Evolutionary conservation across 2,797 vertebrate species (phyloP).

Genomic region (Lepilemur ruficaudatus): DNA sequence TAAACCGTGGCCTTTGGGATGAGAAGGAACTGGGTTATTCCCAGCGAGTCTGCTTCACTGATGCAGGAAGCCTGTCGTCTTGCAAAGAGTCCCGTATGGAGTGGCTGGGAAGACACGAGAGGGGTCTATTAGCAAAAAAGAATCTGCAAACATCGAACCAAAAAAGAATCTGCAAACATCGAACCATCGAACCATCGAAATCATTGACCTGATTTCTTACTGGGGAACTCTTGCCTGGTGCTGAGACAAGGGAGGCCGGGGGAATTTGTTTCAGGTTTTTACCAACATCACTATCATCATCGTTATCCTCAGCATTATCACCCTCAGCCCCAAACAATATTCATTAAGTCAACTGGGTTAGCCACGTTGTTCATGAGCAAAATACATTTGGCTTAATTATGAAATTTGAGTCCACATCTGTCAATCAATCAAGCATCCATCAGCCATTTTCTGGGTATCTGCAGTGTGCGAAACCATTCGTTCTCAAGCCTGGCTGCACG

Average conservation of each 20-base stretch:
- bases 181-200: background rate
- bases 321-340: no score
- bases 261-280: background rate
- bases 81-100: background rate
- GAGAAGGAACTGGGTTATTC: conserved; percentile 73
- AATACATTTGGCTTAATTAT: background rate
- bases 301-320: background rate
- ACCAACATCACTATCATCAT: background rate
- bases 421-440: background rate
- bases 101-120: background rate
- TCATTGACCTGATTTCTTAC: conserved; percentile 15
- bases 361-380: background rate
- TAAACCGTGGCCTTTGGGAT: conserved; percentile 37
- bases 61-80: background rate
- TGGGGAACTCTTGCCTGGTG: background rate
- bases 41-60: conserved; percentile 51
- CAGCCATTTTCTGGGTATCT: background rate
- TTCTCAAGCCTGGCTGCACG: background rate
- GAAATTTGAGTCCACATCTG: background rate
- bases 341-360: background rate
- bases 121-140: background rate
- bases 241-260: background rate
- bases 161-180: background rate
- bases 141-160: background rate
- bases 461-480: no score